phyloP scores from a whole-genome alignment of 2,797 vertebrate genomes.

The Clamator glandarius region DNA sequence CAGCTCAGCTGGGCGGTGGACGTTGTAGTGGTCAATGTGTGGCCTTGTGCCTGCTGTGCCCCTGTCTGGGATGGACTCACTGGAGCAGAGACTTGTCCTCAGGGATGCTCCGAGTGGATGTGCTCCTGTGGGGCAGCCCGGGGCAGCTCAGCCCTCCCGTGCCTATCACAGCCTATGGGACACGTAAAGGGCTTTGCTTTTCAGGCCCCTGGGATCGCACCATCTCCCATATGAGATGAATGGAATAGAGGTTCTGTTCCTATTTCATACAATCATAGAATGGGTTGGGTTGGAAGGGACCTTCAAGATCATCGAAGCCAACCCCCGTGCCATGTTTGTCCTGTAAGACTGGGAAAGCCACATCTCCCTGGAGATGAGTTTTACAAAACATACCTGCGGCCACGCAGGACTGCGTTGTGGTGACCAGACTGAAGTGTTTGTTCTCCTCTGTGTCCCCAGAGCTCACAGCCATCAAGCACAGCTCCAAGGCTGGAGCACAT shows the following conservation, averaged over 20 bases:
- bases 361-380: not conserved
- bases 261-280: too few species aligned
- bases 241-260: not conserved
- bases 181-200: fast-evolving
- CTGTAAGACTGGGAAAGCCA: not conserved
- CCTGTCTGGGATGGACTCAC: fast-evolving
- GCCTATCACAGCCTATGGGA: fast-evolving
- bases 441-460: too few species aligned
- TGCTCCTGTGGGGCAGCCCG: fast-evolving
- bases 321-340: too few species aligned
- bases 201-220: fast-evolving
- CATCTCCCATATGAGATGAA: fast-evolving
- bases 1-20: fast-evolving
- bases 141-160: not conserved
- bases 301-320: too few species aligned
- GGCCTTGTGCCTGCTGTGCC: fast-evolving
- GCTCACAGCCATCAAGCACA: fast-evolving
- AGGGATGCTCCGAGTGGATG: fast-evolving
- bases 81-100: not conserved
- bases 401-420: fast-evolving
- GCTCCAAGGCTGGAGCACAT: not conserved
- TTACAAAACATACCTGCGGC: fast-evolving
- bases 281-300: too few species aligned
- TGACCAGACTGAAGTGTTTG: fast-evolving
- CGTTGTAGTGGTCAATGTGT: fast-evolving